Conservation (phyloP, 2,888 invertebrate genomes). For the Patella depressa region DNA sequence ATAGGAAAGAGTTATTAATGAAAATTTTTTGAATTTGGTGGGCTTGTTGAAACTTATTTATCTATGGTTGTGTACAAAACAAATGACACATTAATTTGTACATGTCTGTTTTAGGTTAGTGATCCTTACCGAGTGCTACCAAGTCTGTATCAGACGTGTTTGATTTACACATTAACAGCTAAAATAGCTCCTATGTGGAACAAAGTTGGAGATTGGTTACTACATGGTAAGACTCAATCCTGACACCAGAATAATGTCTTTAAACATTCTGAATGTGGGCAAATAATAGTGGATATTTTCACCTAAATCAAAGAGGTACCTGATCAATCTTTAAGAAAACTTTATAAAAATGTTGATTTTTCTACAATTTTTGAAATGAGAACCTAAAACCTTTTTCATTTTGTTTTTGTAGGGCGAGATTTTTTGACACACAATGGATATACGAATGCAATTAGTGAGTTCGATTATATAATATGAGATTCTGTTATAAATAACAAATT, state of each 20-base stretch:
- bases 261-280: no score
- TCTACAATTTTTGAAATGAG: not conserved
- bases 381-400: not conserved
- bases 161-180: constrained; percentile 59
- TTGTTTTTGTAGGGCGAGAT: constrained; percentile 49
- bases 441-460: constrained; percentile 60
- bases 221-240: constrained; percentile 52
- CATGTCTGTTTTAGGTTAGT: constrained; percentile 41
- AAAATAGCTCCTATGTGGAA: constrained; percentile 65
- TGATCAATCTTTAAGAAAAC: constrained; percentile 6
- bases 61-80: not conserved
- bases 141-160: constrained; percentile 57
- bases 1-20: not conserved
- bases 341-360: not conserved
- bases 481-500: no score
- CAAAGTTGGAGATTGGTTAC: constrained; percentile 60
- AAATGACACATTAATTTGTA: not conserved
- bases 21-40: not conserved
- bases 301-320: no score
- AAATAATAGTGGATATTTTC: no score
- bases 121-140: constrained; percentile 52
- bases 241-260: no score
- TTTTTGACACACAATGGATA: constrained; percentile 52
- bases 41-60: not conserved
- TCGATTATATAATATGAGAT: no score